Evolutionary conservation across 2,888 invertebrate genomes (phyloP), one percentile per base, ranked within the genome.

Genomic region (Eulithis prunata): DNA sequence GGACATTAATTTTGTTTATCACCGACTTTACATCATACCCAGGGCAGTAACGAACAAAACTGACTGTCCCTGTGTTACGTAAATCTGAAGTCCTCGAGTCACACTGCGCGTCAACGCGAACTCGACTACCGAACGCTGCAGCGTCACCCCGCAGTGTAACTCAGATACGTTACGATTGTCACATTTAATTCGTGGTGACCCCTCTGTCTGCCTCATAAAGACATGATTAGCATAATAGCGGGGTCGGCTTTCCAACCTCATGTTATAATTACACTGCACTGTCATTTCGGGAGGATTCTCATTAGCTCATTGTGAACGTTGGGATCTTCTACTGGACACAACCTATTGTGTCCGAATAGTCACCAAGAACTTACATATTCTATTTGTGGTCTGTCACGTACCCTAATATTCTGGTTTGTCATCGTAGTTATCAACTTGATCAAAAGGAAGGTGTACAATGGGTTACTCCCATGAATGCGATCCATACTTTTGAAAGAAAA

Each of bases 11-110:
- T 57, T 57, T 53, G 36, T 67, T 68, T 57, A 68, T 57, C 57
- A 61, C 64, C n/a, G 36, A 6, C 54, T 21, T 21, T 68, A 64
- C 61, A 68, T 64, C 61, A 68, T 56, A 67, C 41, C 49, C 41
- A 56, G 8, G 41, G 10, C 0, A 41, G 21, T 21, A 41, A 8
- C 41, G 8, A 41, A 8, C 10, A 8, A 38, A 38, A 1, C 8
- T 11, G 41, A 41, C 41, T 7, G 10, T 10, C 41, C 2, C 41
- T 8, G 41, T 8, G 10, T 5, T 32, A 32, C 32, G 32, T 32
- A 32, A 32, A 32, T 2, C 32, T 32, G 3, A 0, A 3, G 32
- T 32, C 0, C 3, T 5, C 41, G 10, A 41, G 41, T 41, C 10
- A 41, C 41, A 41, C 8, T 41, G 41, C 41, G 8, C 41, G 41